Percentiles rank a stretch among this genome's conserved stretches.
Conservation (phyloP, 2,888 invertebrate genomes). For the Metacarcinus magister region DNA sequence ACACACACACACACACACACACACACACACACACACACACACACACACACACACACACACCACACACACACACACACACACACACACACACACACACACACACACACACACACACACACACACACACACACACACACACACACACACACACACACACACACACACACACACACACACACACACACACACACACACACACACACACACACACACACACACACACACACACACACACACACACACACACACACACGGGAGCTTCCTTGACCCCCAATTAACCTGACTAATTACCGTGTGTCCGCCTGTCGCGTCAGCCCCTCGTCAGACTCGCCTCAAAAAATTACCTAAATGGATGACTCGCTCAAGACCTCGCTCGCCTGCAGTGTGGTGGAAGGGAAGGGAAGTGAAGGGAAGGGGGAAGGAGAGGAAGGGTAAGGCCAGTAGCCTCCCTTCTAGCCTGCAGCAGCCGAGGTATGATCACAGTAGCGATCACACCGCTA, state of each 20-base stretch:
- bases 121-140: too few species aligned
- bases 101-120: too few species aligned
- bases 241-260: slow-evolving; percentile 5
- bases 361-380: slow-evolving; percentile 50
- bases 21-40: too few species aligned
- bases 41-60: too few species aligned
- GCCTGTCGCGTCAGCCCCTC: slow-evolving; percentile 70
- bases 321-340: slow-evolving; percentile 59
- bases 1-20: too few species aligned
- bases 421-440: neutral
- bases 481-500: neutral
- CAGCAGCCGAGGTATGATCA: neutral
- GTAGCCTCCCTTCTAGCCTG: neutral
- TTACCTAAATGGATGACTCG: slow-evolving; percentile 21
- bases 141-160: too few species aligned
- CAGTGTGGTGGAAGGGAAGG: neutral
- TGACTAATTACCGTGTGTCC: slow-evolving; percentile 64
- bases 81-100: too few species aligned
- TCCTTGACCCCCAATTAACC: slow-evolving; percentile 66
- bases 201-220: neutral
- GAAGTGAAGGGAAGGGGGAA: neutral
- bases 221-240: slow-evolving; percentile 45
- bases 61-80: too few species aligned
- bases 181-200: neutral
- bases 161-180: too few species aligned